Evolutionary conservation across 1,140 invertebrate species (phyloP).

Genomic region (Pseudomyrmex flavicornis): DNA sequence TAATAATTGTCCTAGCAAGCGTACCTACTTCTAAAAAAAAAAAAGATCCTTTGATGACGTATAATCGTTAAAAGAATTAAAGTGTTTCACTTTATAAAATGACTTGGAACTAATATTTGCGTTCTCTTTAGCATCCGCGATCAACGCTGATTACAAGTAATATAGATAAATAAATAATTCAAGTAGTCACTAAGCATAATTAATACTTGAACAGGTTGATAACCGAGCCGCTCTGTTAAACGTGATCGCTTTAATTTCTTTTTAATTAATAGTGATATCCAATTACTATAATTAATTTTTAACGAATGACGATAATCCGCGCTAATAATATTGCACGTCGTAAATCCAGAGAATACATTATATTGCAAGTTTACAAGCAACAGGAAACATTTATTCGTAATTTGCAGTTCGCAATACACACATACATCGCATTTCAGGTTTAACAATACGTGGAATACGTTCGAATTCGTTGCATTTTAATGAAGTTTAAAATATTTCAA

Average conservation of each 20-base stretch:
- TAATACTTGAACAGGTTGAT: conserved; percentile 37
- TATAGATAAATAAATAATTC: conserved; percentile 48
- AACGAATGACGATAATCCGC: conserved; percentile 54
- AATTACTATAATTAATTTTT: conserved; percentile 61
- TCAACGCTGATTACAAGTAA: neutral
- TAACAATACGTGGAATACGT: neutral
- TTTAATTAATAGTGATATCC: conserved; percentile 57
- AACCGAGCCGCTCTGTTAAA: conserved; percentile 49
- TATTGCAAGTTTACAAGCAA: conserved; percentile 33
- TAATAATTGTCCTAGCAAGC: no score
- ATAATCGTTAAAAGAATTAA: conserved; percentile 8
- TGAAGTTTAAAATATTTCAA: neutral
- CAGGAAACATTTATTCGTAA: conserved; percentile 47
- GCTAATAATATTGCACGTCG: conserved; percentile 53
- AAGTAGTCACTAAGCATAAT: conserved; percentile 44
- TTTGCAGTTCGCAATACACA: conserved; percentile 25
- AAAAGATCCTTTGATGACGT: neutral
- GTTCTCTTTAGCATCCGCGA: conserved; percentile 20
- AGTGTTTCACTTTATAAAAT: conserved; percentile 39
- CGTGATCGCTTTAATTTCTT: conserved; percentile 46
- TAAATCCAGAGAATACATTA: conserved; percentile 57
- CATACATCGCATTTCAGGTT: neutral
- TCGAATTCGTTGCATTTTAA: neutral
- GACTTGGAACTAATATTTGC: conserved; percentile 13
- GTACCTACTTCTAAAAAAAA: no score